Evolutionary conservation across 1,140 invertebrate species (phyloP), one percentile per base, ranked within the genome.

Genomic region (Tetraneura akinire): DNA sequence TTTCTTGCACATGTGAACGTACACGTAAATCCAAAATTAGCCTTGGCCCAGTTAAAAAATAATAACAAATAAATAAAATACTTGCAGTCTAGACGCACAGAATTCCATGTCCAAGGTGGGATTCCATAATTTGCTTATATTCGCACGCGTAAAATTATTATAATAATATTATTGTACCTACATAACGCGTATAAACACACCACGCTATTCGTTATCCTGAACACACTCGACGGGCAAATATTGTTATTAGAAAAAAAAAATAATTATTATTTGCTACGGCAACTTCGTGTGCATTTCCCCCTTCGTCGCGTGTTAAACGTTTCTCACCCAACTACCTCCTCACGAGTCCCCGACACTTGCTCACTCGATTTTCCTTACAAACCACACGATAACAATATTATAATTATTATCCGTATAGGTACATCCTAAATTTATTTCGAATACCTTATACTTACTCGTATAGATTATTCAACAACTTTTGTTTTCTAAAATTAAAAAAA

Each of bases 21-120:
- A 42, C 26, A 42, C 26, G 32, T 76, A 55, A 32, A 60, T n/a
- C 53, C 49, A 60, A 76, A 76, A 76, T 76, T 76, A 76, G 51
- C 73, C 73, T 76, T 76, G 73, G 53, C 73, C 73, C 53, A 60
- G 32, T 49, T 70, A 47, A 66, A 42, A 42, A 42, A 66, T 29
- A 60, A 60, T 26, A 26, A 57, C 37, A n/a, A 23, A 74, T 21
- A 53, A 55, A 74, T 51, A 51, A 32, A 57, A 23, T 11, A 26
- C n/a, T n/a, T 37, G 37, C 37, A 76, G 73, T 76, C 73, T 76
- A 76, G 73, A 76, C 73, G 21, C 13, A 9, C 53, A 76, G 51
- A 42, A 76, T 57, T 74, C 71, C 51, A 9, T 76, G 60, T 76
- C 73, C 32, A 14, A 76, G 32, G 32, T 49, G 8, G 32, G n/a